Base-by-base conservation (phyloP, 2,113 vertebrate genomes). In the Heterotilapia buettikoferi region DNA sequence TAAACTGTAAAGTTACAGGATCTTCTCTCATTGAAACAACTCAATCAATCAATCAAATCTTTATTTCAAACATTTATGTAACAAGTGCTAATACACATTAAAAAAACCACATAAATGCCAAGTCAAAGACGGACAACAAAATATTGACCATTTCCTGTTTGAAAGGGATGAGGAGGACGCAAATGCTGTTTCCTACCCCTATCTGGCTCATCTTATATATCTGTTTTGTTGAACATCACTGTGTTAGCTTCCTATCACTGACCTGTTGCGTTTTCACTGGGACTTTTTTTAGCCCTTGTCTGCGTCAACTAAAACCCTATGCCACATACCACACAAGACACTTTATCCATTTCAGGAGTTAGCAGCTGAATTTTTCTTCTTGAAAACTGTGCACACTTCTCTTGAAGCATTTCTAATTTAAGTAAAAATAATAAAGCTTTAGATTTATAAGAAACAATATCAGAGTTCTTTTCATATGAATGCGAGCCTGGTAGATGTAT, bases 81-180 rank as follows among this genome's bases (percentile, higher is more conserved):
- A 66, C 33, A 13, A 13, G 33, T 68, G 61, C 19, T 38, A 13
- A 68, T 68, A 68, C 61, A 68, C 61, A 68, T 36, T 1, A 1
- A 5, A 66, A 38, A 63, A n/a, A 0, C 0, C 0, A 63, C 19
- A 38, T 66, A 2, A 13, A 66, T 38, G 61, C 33, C 19, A 66
- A 21, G 33, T 38, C 6, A 2, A 66, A 66, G 33, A 66, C 6
- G 0, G 2, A 66, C 61, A 66, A 7, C 33, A 66, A 66, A 66
- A 38, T 38, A n/a, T 66, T 13, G 61, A 38, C 19, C 33, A 8
- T 21, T 66, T 66, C 33, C 0, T 38, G 19, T 38, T 1, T 1
- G 18, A 21, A 66, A 13, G 61, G 19, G 33, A 21, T 2, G 3
- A 66, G 61, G 61, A 38, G 31, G 10, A 36, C 0, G 0, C 31